Evolutionary conservation across 2,888 invertebrate species (phyloP), one percentile per base, ranked within the genome.

Genomic region (Macaria liturata): DNA sequence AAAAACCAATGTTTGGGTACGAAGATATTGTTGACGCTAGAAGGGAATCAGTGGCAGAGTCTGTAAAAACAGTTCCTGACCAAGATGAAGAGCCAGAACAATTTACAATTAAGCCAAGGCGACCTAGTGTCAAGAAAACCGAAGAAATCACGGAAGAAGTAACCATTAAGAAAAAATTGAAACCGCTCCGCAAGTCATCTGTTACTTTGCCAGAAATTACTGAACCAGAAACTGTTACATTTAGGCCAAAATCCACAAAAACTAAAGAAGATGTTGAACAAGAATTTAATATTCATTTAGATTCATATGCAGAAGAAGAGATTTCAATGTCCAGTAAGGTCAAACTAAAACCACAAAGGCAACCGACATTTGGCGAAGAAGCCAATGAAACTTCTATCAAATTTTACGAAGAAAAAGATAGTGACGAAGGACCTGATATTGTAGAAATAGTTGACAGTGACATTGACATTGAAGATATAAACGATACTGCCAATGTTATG

Each of bases 251-350:
- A 83, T 84, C 91, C 4, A 95, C 94, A 0, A 96, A 95, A 88
- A 96, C 95, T 0, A 96, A 96, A 82, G 97, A 97, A 91, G 96
- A 97, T 72, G 96, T 97, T 9, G 97, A 97, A 76, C 97, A 97
- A 88, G 97, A 97, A 86, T 97, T 97, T 79, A 97, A 95, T 83
- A 97, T 97, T 66, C 95, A 96, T 8, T 86, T 97, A 61, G 96
- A 97, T 83, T 95, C 96, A 0, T 97, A 97, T 78, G 96, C 96
- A 43, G 97, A 97, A 86, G 97, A 97, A 91, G 96, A 97, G 86
- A 95, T 97, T 68, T 96, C 96, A 6, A 95, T 97, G 95, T 95
- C 96, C 3, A 96, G 96, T 58, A 97, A 96, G 84, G 95, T 97
- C 0, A 96, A 95, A 84, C 74, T 97, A 5, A 96, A 95, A 79